These are phyloP conservation scores for Craterocephalus amniculus DNA, from an alignment of 2,797 vertebrate species.

Conservation along the genomic window DNA sequence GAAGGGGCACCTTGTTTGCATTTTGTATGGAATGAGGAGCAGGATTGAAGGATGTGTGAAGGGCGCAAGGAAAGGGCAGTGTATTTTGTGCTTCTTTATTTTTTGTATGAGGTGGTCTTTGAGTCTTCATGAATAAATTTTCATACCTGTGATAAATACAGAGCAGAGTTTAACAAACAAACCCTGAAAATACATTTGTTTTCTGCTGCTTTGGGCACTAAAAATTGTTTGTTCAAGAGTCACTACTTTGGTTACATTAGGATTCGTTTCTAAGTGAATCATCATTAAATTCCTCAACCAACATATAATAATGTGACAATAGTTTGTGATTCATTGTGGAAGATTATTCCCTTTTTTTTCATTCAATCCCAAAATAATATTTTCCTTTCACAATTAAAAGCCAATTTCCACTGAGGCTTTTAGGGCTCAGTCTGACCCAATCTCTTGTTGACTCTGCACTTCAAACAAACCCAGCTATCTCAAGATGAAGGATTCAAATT, in stretches of 20 bases:
- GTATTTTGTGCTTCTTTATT: neutral
- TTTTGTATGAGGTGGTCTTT: neutral
- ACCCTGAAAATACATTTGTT: neutral
- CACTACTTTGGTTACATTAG: neutral
- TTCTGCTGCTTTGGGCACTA: neutral
- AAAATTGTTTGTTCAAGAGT: neutral
- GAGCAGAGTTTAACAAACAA: neutral
- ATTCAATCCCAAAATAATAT: no score
- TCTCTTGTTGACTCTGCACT: conserved; percentile 7
- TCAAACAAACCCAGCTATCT: conserved; percentile 16
- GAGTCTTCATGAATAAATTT: neutral
- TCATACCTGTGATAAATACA: neutral
- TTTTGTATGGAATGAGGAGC: conserved; percentile 84
- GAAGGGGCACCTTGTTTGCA: conserved; percentile 76
- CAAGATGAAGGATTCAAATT: neutral
- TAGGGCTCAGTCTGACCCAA: no score
- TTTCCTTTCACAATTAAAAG: conserved; percentile 2
- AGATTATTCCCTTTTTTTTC: neutral
- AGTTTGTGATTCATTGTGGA: neutral
- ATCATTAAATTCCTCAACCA: neutral
- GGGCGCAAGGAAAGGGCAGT: conserved; percentile 66
- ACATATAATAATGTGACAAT: neutral
- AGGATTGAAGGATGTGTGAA: conserved; percentile 83
- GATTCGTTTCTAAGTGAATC: neutral
- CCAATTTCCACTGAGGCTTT: no score